These are phyloP conservation scores for Craseonycteris thonglongyai DNA, from an alignment of 2,113 vertebrate species.

Conservation along the genomic window DNA sequence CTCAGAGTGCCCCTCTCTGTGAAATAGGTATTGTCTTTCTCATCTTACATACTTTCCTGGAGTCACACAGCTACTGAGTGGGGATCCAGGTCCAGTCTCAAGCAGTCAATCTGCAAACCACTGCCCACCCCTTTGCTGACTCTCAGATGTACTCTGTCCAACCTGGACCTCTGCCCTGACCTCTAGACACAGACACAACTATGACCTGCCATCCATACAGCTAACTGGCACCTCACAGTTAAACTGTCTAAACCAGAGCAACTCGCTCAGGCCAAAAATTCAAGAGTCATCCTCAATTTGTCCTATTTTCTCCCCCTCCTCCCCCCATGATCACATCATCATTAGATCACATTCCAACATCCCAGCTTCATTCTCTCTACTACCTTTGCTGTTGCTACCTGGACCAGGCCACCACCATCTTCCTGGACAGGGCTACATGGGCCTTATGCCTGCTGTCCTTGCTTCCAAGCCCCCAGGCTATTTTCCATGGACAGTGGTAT, in stretches of 20 bases:
- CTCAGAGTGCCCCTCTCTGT: not conserved
- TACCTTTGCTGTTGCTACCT: not conserved
- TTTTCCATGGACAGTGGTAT: not conserved
- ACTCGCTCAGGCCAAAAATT: not conserved
- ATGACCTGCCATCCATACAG: not conserved
- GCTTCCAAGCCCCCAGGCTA: not conserved
- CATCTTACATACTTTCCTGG: not conserved
- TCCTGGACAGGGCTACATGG: not conserved
- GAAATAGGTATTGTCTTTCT: not conserved
- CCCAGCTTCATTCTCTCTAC: not conserved
- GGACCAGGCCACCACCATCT: not conserved
- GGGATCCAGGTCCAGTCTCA: not conserved
- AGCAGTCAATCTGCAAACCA: not conserved
- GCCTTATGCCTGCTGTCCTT: not conserved
- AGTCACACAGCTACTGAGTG: not conserved
- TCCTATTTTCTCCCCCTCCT: no score
- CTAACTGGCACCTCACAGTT: not conserved
- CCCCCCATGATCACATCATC: not conserved
- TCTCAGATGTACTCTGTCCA: not conserved
- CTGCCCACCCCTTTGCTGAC: not conserved
- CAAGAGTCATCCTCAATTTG: not conserved
- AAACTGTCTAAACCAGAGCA: not conserved
- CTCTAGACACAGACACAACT: not conserved
- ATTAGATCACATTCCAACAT: not conserved
- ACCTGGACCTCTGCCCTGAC: not conserved